phyloP scores from a whole-genome alignment of 2,888 invertebrate genomes.

The Terebella lapidaria region DNA sequence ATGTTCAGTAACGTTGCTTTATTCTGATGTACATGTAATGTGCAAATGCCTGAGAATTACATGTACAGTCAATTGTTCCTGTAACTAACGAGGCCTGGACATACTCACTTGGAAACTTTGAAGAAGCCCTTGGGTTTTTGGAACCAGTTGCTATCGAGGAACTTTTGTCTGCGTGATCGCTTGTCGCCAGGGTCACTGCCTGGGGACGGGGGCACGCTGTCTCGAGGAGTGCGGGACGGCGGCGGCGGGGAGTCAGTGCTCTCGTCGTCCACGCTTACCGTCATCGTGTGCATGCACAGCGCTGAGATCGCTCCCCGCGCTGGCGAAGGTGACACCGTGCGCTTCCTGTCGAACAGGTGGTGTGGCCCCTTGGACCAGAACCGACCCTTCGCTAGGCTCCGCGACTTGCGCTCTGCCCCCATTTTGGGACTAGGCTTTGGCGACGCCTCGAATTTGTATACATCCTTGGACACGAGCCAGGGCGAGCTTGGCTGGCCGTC shows the following conservation, averaged over 20 bases:
- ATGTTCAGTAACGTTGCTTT: too few species aligned
- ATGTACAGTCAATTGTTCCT: too few species aligned
- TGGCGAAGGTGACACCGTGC: background rate
- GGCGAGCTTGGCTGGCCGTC: background rate
- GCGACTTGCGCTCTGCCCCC: background rate
- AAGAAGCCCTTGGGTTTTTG: slow-evolving; percentile 47
- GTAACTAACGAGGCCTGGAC: too few species aligned
- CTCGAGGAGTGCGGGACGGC: background rate
- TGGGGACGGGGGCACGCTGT: background rate
- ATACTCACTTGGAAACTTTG: slow-evolving; percentile 50
- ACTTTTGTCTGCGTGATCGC: slow-evolving; percentile 28
- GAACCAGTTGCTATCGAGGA: slow-evolving; percentile 42
- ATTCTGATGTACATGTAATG: too few species aligned
- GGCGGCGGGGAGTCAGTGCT: background rate
- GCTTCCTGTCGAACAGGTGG: background rate
- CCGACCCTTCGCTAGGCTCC: background rate
- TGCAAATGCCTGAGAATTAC: too few species aligned
- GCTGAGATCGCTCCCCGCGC: slow-evolving; percentile 37
- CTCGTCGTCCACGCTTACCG: slow-evolving; percentile 30
- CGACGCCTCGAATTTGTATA: too few species aligned
- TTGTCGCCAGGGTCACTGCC: background rate
- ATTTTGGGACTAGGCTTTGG: background rate
- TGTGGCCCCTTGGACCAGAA: background rate
- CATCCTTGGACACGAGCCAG: background rate
- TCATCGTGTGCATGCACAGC: slow-evolving; percentile 46